Evolutionary conservation across 2,113 vertebrate species (phyloP), one percentile per base, ranked within the genome.

Genomic region (Danionella cerebrum): DNA sequence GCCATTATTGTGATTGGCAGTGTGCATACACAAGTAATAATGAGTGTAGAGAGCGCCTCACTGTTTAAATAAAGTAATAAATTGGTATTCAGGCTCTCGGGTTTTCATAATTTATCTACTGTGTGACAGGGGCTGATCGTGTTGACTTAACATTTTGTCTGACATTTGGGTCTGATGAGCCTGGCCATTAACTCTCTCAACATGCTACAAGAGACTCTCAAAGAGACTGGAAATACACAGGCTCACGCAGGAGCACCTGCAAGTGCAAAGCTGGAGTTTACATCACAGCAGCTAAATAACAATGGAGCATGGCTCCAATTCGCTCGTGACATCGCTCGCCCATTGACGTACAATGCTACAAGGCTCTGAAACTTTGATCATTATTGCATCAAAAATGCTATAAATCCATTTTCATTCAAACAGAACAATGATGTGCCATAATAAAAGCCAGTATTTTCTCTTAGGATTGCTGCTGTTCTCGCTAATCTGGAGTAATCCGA

Each of bases 91-190:
- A 22, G 45, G 52, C 50, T 41, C n/a, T 16, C 45, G 14, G 14
- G 67, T 31, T 52, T 74, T 71, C 53, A 72, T 65, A 48, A 69
- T 71, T 67, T 68, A 59, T 65, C 45, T 9, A 60, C 54, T 18
- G 39, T 48, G 57, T 44, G 59, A 42, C 7, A 55, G 69, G 41
- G 39, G 65, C 72, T 71, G 58, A 69, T 71, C 63, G 57, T 77
- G 76, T 77, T 74, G 64, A 77, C 71, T 74, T 77, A 77, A 71
- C 76, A 74, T 74, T 74, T 77, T 64, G 69, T 70, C 44, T 77
- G 76, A 74, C 76, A 77, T 77, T 77, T 77, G 50, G 60, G 71
- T 68, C 54, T 64, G 65, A 68, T 24, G 59, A 74, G 65, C 45
- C 11, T 59, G 29, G 51, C 39, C 68, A 65, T 65, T 67, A 74